Base-by-base conservation (phyloP, 1,140 invertebrate genomes). In the Aporrectodea caliginosa region DNA sequence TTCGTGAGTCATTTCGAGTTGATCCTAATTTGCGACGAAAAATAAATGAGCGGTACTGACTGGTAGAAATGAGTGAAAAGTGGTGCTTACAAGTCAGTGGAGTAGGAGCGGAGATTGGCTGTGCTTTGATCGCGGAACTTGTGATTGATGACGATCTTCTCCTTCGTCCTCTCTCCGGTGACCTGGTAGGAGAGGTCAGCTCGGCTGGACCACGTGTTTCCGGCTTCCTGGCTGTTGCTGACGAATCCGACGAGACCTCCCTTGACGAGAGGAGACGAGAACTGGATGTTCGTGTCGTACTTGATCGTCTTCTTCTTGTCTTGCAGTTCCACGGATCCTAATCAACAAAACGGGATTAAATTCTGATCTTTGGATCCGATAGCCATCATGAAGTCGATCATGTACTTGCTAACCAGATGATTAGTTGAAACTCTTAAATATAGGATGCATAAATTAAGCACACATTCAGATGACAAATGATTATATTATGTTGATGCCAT, bases 221-320 rank as follows among this genome's bases (percentile, higher is more conserved):
- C 43, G 43, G 6, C 22, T 6, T 58, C 43, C 43, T 58, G 43
- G 43, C 43, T 58, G 43, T 58, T 58, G 22, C 43, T 58, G 43
- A 58, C 43, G 43, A 58, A 58, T 1, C 79, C 79, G 35, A 74
- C 80, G 58, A 80, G n/a, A 14, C 31, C 14, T 2, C 30, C 68
- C 16, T 69, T 80, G 35, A 80, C n/a, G 2, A 78, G 16, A 22
- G 6, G 58, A 16, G 79, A 80, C 2, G 14, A 1, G 16, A 80
- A 33, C 22, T 80, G n/a, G n/a, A 80, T 22, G 68, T 76, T 58
- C 16, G 73, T 77, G 12, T 69, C 72, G 75, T 80, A 80, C 29
- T 34, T 77, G 2, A 34, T 77, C 69, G 16, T 29, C 33, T 22
- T 76, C 32, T 35, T 30, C 16, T 81, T 58, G 31, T 72, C 34